Base-by-base conservation (phyloP, 2,888 invertebrate genomes). In the Furcula furcula region DNA sequence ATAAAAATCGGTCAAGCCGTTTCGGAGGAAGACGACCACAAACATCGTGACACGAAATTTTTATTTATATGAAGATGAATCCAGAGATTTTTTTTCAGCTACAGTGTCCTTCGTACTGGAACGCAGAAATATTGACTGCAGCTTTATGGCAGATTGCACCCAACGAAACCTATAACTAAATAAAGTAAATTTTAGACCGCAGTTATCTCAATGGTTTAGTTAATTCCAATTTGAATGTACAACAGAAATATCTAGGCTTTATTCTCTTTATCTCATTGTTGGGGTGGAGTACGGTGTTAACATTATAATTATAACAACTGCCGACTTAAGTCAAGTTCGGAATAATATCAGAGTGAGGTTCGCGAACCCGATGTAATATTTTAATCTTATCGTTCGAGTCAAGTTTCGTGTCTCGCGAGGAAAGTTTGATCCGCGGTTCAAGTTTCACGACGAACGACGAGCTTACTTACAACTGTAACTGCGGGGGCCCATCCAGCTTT, bases 331-430 rank as follows among this genome's bases (percentile, higher is more conserved):
- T 62, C 50, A 55, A 61, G 54, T 54, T 54, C 55, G 55, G 59
- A 67, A 65, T 69, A 66, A 72, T 73, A 71, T 72, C 64, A 49
- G 60, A 65, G 60, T 55, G 61, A 77, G 75, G n/a, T 78, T 77
- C 64, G 68, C 55, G 65, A 66, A 77, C 77, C 61, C 70, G 63
- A 73, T 73, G 76, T 81, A 80, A 83, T 80, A 81, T 84, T 84
- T 82, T 84, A 85, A 85, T 84, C 82, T 84, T 81, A 84, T 84
- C 82, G 73, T 74, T 76, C 55, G 69, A 79, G 75, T 77, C 75
- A 76, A 83, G 82, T 82, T 81, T 72, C 76, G 58, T 76, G 82
- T 81, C 78, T 75, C 76, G 68, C 65, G 77, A 76, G 75, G 65
- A 74, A 81, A 83, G 72, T 85, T 81, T 76, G 74, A 80, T 78